Base-by-base conservation (phyloP, 2,888 invertebrate genomes). In the Adineta ricciae region DNA sequence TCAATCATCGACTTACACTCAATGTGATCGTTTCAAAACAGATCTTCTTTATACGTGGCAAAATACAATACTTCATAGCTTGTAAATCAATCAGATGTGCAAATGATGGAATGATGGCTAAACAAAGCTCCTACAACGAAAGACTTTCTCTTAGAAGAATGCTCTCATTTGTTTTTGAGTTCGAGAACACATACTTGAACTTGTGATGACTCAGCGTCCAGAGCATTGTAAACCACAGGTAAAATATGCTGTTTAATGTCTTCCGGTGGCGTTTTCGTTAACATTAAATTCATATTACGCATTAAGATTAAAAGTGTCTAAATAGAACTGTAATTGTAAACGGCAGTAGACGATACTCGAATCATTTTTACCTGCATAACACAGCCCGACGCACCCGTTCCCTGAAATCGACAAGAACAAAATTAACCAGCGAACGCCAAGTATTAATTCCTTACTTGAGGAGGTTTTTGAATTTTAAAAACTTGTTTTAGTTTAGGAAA, bases 11-110 rank as follows among this genome's bases (percentile, higher is more conserved):
- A 89, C 91, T 89, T 88, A 93, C 93, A 1, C 96, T 95, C 54
- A 97, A 92, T 89, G 94, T 94, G 84, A 93, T 93, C 0, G 95
- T 95, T 27, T 93, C 92, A 78, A 96, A 91, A 88, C 96, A 96
- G 3, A 98, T 91, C 88, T 95, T 95, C 90, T 96, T 96, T 86
- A 97, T 95, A 85, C 96, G 92, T 0, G 98, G 97, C 86, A 98
- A 91, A 0, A 99, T 92, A 0, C 95, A 94, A 90, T 96, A 96
- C 88, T 97, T 98, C 93, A 98, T 95, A 0, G 95, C 94, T n/a
- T 95, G 94, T 88, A 95, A 95, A 88, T 97, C 97, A 83, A 98
- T 93, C 83, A 96, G 91, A 0, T 94, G 94, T 11, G 96, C 95
- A 91, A 97, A 95, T 0, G 94, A 94, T 46, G 98, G 98, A 73